Base-by-base conservation (phyloP, 2,888 invertebrate genomes). In the Thyatira batis region DNA sequence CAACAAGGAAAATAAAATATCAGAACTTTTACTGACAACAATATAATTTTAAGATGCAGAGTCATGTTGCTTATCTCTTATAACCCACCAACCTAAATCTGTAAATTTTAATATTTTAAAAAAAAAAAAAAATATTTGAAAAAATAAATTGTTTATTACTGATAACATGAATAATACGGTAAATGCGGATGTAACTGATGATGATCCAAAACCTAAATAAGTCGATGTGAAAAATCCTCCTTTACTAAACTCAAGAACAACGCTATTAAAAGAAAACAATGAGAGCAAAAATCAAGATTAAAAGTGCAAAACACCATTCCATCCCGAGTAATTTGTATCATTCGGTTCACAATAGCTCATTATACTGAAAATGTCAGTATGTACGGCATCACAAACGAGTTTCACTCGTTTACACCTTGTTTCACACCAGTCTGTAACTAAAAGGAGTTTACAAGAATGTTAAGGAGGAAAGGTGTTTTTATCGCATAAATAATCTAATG, bases 341-440 rank as follows among this genome's bases (percentile, higher is more conserved):
- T 71, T 71, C 68, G 60, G 59, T 69, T 65, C 55, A 82, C 83
- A 83, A 82, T 79, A 65, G 75, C 77, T 81, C 79, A 80, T 83
- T 83, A 83, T 63, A 71, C 57, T 71, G 66, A 73, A 76, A 78
- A 48, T 48, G 27, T 73, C 59, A 57, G 64, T 57, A 62, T 63
- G 60, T 69, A 63, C 66, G 61, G 53, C 57, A 58, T 46, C 45
- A 43, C 52, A 48, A 60, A 65, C 68, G 23, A 52, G 67, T 66
- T 62, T 28, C 23, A 20, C 52, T 52, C 49, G 61, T 67, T 71
- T 66, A 68, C 65, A 59, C 60, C 61, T 61, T 65, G 65, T 65
- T 67, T 65, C 64, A 64, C 54, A 57, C 51, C 50, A 54, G 51
- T 59, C 63, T 63, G 52, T 64, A 66, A 68, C 55, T 56, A 58